Percentiles rank a stretch among this genome's conserved stretches.
Conservation (phyloP, 23 tunicate genomes). For the Oikopleura vanhoeffeni region DNA sequence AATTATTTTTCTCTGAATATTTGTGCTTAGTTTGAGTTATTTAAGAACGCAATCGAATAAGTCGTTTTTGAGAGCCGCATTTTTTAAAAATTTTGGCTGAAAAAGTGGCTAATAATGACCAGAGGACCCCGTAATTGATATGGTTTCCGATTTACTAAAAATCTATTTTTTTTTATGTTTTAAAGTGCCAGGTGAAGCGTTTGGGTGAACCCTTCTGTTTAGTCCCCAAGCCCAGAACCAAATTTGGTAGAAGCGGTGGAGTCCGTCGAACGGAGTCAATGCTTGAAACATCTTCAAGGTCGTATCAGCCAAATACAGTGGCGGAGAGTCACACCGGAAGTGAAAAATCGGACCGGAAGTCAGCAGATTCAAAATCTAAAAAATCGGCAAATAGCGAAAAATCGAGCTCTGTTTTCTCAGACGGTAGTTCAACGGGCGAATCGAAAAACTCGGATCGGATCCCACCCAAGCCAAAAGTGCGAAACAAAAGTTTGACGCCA, state of each 20-base stretch:
- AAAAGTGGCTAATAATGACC: too few species aligned
- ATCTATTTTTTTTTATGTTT: too few species aligned
- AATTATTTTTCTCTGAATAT: too few species aligned
- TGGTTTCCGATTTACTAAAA: too few species aligned
- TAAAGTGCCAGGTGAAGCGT: too few species aligned
- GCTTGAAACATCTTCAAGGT: background rate
- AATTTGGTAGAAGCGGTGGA: background rate
- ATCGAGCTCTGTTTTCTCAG: background rate
- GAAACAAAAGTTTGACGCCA: background rate
- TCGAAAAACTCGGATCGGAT: background rate
- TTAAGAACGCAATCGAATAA: too few species aligned
- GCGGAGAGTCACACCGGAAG: background rate
- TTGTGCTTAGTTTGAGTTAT: too few species aligned
- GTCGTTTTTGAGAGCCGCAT: too few species aligned
- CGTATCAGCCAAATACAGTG: background rate
- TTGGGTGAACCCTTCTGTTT: too few species aligned
- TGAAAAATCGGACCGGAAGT: background rate
- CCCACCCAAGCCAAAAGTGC: background rate
- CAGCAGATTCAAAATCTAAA: background rate
- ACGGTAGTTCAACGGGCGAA: background rate
- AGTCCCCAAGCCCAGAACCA: background rate
- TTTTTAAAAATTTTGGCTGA: too few species aligned
- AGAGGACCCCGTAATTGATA: too few species aligned
- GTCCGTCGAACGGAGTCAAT: background rate
- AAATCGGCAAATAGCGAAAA: background rate